Evolutionary conservation across 2,888 invertebrate species (phyloP).

Genomic region (Tinea semifulvella): DNA sequence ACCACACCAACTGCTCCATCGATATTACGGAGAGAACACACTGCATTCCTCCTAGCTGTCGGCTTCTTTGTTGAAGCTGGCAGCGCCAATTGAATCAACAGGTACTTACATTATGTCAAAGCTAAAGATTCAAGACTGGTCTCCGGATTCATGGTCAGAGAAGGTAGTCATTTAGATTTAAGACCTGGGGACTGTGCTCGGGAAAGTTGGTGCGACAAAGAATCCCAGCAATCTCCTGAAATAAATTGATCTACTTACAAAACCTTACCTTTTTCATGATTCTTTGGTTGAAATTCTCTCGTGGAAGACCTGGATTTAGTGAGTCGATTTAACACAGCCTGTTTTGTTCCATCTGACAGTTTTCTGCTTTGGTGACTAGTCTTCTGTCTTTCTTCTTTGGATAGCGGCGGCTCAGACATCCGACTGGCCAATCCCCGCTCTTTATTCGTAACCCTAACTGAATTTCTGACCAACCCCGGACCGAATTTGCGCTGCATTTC

Average conservation of each 20-base stretch:
- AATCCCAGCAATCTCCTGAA: not conserved
- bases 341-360: conserved; percentile 47
- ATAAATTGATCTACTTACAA: conserved; percentile 15
- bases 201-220: no score
- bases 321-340: conserved; percentile 47
- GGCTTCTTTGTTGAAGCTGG: no score
- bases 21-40: no score
- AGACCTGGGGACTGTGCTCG: no score
- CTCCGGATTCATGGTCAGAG: no score
- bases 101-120: no score
- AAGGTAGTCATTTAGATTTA: no score
- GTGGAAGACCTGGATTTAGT: conserved; percentile 60
- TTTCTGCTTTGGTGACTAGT: conserved; percentile 50
- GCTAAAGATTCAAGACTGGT: no score
- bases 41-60: no score
- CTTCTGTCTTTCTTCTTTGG: conserved; percentile 43
- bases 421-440: conserved; percentile 69
- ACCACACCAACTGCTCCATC: no score
- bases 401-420: conserved; percentile 61
- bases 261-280: conserved; percentile 51
- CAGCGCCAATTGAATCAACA: no score
- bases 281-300: conserved; percentile 50
- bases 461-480: conserved; percentile 53
- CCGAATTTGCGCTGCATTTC: conserved; percentile 69
- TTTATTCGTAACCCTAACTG: conserved; percentile 45